Evolutionary conservation across 1,140 invertebrate genomes (phyloP), one percentile per base, ranked within the genome.

Genomic region (Tribolium madens): DNA sequence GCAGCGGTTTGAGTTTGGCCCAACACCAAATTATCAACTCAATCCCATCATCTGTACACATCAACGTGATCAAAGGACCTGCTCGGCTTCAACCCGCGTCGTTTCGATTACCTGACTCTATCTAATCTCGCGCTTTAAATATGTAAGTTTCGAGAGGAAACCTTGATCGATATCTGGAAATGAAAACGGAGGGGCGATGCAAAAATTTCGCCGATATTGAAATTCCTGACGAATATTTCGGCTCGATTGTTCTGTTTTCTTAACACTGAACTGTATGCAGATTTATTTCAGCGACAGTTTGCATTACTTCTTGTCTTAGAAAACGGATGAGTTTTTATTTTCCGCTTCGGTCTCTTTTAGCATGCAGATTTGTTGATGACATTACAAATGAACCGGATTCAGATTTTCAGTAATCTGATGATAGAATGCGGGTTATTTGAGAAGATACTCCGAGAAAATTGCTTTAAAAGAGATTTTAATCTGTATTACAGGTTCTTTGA

Each of bases 1-100:
- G 79, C 75, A 75, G 78, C 76, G 82, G 80, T 82, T 79, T 80
- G 64, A 71, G 81, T 82, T 77, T 78, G 76, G 81, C 36, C 80
- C 80, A 79, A 80, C 82, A 77, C 80, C 79, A 79, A 83, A 84
- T 84, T 84, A 84, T 81, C 76, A 80, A 81, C 78, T 69, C 78
- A 81, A 83, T 83, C 78, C 80, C 81, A 84, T 84, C 83, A 80
- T 80, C 81, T 82, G 79, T 81, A 80, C 79, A 81, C 81, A 79
- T 82, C 78, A 75, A 47, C 21, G 42, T 81, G 81, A 81, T 82
- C 81, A 82, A 82, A 82, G 79, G 79, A 77, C 68, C 78, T 79
- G 76, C 76, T 69, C 78, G 72, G 79, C 74, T 76, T 50, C 50
- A 76, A 71, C 48, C 75, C 57, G n/a, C 73, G 53, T 64, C 21